Base-by-base conservation (phyloP, 2,888 invertebrate species). In the Allacma fusca region DNA sequence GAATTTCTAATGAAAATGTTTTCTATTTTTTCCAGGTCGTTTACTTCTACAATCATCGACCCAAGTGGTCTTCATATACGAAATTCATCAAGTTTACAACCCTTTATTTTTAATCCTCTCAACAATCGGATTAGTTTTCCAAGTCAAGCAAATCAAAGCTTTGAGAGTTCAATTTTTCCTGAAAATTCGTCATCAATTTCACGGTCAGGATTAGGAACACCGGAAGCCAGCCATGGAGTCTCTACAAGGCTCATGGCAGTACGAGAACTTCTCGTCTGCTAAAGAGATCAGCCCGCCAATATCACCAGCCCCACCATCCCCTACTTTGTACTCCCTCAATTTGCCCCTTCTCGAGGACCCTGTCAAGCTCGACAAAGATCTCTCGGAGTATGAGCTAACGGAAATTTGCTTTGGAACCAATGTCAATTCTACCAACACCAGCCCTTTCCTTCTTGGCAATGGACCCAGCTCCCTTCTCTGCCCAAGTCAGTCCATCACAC, bases 191-290 rank as follows among this genome's bases (percentile, higher is more conserved):
- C 19, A n/a, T 50, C 34, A 34, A 34, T 21, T 23, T 62, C 62
- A 4, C 7, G 29, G 24, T 29, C 69, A 76, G 64, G 28, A 76
- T 76, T 76, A 59, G 19, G 29, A 40, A 29, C 9, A 40, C 12
- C 24, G 26, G 16, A 71, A 1, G 4, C 50, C 26, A 75, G 83
- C 82, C 83, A 83, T 83, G 83, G 81, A 83, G 82, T 80, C 83
- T 78, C 59, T 69, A 67, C 75, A 80, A 79, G 83, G 77, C 81
- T 82, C 82, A 70, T 81, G 82, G 83, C 82, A 83, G 81, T 79
- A 78, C 81, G 82, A 82, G 81, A 74, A 80, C 79, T 80, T 80
- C 81, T 83, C 83, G 81, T 81, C 81, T 82, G 81, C 82, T 83
- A 71, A 71, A 43, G 81, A 81, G 59, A 80, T 78, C 78, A 81